Base-by-base conservation (phyloP, 2,113 vertebrate species). In the Microtus oregoni region DNA sequence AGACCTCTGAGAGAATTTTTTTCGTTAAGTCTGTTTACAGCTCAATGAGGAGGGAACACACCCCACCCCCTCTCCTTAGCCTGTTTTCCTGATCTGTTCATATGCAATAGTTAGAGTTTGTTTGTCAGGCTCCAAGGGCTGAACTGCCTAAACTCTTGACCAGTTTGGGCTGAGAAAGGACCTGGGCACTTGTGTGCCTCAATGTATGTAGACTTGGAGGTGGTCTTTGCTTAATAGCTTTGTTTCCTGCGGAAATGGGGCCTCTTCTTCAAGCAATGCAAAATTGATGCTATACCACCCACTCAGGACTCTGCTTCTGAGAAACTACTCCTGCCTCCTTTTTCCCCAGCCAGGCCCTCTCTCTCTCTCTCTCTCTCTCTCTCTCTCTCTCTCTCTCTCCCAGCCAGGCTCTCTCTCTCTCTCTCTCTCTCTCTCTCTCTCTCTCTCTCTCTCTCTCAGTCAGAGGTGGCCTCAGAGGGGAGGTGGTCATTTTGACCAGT, bases 21-120 rank as follows among this genome's bases (percentile, higher is more conserved):
- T 58, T 11, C 11, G 52, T 89, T 61, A 68, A 86, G 5, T 55
- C 58, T 20, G 50, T 50, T 91, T 72, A 81, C 19, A 89, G 41
- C 82, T 89, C 67, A 55, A 20, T 24, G 32, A 73, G 94, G 72
- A 95, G n/a, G 44, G 58, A 85, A 14, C n/a, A 14, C 24, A 15
- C 26, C 38, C 61, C 26, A 44, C 65, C 81, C 13, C 92, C 9
- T 70, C 76, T 10, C 89, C 9, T 70, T 13, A 68, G 50, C 44
- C 30, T 55, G 24, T 92, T 24, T 95, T 89, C 24, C 20, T 89
- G 10, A 26, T 65, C 85, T 94, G 52, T 72, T 96, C 26, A 50
- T 67, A 90, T 63, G 28, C 50, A 76, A 38, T 28, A 32, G 19
- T 75, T 24, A 92, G 41, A 67, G 10, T 22, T 85, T 83, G n/a